Conservation (phyloP, 2,113 vertebrate genomes). For the Carettochelys insculpta region DNA sequence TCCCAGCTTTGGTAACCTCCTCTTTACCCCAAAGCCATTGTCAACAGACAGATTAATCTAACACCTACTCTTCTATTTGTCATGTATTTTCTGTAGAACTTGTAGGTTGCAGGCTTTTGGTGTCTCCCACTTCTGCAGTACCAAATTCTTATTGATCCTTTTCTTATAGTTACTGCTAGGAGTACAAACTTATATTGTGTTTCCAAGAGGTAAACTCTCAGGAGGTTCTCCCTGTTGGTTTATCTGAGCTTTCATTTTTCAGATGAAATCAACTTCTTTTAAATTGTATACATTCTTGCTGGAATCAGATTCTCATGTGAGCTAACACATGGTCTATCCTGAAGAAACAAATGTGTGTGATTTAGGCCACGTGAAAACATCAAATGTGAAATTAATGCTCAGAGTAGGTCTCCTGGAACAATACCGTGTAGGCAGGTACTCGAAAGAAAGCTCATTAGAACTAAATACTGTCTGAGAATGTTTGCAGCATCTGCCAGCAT, state of each 20-base stretch:
- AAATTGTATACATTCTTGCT: background rate
- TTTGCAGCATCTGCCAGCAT: background rate
- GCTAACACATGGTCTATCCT: background rate
- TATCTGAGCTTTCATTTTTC: background rate
- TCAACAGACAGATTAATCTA: background rate
- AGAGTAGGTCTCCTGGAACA: slow-evolving; percentile 20
- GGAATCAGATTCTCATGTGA: background rate
- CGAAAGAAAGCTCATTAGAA: background rate
- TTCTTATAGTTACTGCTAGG: background rate
- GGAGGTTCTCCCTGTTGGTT: background rate
- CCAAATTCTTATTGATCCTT: background rate
- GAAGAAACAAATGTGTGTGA: slow-evolving; percentile 25
- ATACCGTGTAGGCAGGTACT: slow-evolving; percentile 1
- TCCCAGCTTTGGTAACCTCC: background rate
- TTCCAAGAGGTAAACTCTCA: background rate
- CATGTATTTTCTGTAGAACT: background rate
- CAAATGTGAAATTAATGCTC: accelerated
- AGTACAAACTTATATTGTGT: background rate
- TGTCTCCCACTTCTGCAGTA: background rate
- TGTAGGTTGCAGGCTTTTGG: background rate
- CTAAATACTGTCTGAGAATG: background rate
- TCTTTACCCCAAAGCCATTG: background rate
- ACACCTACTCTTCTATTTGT: background rate
- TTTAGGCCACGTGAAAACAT: background rate
- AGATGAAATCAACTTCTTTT: background rate